phyloP scores from a whole-genome alignment of 2,113 vertebrate genomes.

The Mohoua ochrocephala region DNA sequence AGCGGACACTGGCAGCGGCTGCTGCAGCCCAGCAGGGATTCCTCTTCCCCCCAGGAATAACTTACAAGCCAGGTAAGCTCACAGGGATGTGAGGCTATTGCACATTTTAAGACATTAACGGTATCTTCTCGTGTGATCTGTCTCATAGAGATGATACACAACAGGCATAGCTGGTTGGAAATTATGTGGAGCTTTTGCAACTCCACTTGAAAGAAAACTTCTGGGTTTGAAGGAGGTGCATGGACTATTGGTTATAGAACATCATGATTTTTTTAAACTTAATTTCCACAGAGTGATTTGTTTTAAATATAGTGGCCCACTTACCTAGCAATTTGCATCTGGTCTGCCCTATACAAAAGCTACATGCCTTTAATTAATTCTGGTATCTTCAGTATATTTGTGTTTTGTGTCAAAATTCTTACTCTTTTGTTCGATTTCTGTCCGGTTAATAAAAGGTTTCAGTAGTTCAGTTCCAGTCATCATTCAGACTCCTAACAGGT shows the following conservation, averaged over 20 bases:
- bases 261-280: neutral
- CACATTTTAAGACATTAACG: conserved; percentile 2
- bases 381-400: conserved; percentile 19
- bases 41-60: conserved; percentile 98
- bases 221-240: neutral
- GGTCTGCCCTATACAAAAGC: neutral
- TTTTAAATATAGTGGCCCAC: neutral
- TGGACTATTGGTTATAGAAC: neutral
- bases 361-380: neutral
- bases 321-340: neutral
- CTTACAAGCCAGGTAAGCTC: conserved; percentile 97
- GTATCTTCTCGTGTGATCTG: neutral
- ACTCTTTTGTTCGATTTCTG: conserved; percentile 60
- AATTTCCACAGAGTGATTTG: neutral
- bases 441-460: conserved; percentile 65
- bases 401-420: conserved; percentile 38
- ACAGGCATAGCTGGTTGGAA: neutral
- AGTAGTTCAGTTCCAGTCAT: conserved; percentile 65
- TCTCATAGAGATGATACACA: neutral
- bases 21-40: conserved; percentile 99
- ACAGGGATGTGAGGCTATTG: conserved; percentile 25
- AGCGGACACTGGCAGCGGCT: conserved; percentile 96
- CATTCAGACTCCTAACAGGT: conserved; percentile 64
- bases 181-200: neutral
- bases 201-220: neutral